Percentiles rank a stretch among this genome's conserved stretches.
Conservation (phyloP, 2,113 vertebrate genomes). For the Gallinago undulata region DNA sequence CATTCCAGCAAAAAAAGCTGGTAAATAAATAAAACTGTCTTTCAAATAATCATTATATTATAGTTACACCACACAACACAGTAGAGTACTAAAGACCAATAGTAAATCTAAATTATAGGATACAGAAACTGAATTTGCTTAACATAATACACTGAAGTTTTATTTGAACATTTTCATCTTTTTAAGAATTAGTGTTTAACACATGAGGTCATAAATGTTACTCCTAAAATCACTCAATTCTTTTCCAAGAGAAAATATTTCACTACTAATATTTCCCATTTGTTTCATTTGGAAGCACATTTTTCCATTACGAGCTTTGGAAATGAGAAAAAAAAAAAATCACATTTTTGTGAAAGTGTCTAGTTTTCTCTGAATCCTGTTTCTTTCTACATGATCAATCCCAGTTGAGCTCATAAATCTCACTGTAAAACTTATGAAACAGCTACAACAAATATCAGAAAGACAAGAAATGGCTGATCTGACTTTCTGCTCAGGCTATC, state of each 20-base stretch:
- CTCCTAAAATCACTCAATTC: not conserved
- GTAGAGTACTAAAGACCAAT: not conserved
- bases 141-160: not conserved
- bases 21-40: not conserved
- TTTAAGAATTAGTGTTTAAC: not conserved
- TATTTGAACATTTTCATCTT: not conserved
- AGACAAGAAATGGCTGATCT: conserved; percentile 9
- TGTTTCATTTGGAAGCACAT: not conserved
- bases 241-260: not conserved
- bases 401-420: not conserved
- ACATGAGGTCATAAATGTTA: not conserved
- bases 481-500: not conserved
- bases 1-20: not conserved
- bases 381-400: not conserved
- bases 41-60: not conserved
- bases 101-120: not conserved
- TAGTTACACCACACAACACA: not conserved
- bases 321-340: not conserved
- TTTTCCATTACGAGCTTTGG: not conserved
- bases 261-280: not conserved
- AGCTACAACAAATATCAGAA: not conserved
- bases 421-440: not conserved
- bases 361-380: not conserved
- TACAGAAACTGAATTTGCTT: not conserved
- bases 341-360: not conserved